phyloP scores from a whole-genome alignment of 2,888 invertebrate species.

The Hermaeophaga mercurialis region DNA sequence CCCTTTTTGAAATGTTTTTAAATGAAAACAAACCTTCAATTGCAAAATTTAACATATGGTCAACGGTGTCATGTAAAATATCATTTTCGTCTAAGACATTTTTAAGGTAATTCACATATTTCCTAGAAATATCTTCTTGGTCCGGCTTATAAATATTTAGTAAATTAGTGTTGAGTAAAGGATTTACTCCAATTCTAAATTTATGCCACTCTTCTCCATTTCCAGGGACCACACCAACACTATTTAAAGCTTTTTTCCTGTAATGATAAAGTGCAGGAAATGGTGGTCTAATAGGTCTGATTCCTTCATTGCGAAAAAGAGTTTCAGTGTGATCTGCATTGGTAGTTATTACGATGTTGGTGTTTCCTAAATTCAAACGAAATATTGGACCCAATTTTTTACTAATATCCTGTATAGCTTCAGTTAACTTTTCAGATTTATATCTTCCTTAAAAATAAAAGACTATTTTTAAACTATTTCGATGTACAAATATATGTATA shows the following conservation, averaged over 20 bases:
- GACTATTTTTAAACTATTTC: slow-evolving; percentile 2
- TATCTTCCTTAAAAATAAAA: slow-evolving; percentile 53
- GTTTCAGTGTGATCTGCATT: slow-evolving; percentile 60
- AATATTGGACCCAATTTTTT: slow-evolving; percentile 60
- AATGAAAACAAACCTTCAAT: slow-evolving; percentile 53
- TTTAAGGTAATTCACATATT: slow-evolving; percentile 57
- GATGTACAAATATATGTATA: not conserved
- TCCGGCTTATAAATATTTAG: slow-evolving; percentile 55
- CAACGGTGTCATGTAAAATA: slow-evolving; percentile 52
- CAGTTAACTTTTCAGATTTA: slow-evolving; percentile 53
- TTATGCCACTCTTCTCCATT: slow-evolving; percentile 66
- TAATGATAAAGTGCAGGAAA: slow-evolving; percentile 61
- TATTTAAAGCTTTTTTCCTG: slow-evolving; percentile 55
- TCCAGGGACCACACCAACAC: slow-evolving; percentile 63
- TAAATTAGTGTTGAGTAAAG: slow-evolving; percentile 59
- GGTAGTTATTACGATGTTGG: slow-evolving; percentile 58
- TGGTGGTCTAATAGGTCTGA: slow-evolving; percentile 59
- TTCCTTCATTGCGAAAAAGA: slow-evolving; percentile 61
- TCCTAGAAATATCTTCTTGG: slow-evolving; percentile 56
- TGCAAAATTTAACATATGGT: slow-evolving; percentile 54
- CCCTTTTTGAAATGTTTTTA: not conserved
- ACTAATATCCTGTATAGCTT: slow-evolving; percentile 57
- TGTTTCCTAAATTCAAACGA: slow-evolving; percentile 54
- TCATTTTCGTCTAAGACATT: slow-evolving; percentile 44
- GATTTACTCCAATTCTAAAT: slow-evolving; percentile 59